These are phyloP conservation scores for Drosophila mettleri DNA, from an alignment of 2,888 invertebrate genomes.

Conservation along the genomic window DNA sequence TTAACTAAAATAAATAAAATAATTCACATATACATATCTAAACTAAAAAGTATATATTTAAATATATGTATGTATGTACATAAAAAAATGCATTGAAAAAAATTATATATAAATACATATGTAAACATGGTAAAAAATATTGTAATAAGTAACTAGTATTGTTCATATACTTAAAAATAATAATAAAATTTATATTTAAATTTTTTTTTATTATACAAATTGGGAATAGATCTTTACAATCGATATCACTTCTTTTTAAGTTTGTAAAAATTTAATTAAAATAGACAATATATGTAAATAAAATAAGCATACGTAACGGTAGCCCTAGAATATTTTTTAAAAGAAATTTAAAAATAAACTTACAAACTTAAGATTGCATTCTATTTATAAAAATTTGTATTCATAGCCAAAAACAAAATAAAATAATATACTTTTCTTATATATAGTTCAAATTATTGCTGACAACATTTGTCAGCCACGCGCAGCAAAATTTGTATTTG, in stretches of 20 bases:
- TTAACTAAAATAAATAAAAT: not conserved
- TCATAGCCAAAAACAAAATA: not conserved
- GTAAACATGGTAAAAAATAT: no score
- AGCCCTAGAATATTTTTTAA: not conserved
- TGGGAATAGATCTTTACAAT: no score
- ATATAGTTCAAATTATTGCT: constrained; percentile 36
- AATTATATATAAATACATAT: no score
- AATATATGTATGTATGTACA: no score
- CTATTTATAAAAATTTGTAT: not conserved
- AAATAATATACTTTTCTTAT: no score
- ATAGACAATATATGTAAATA: not conserved
- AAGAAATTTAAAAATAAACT: not conserved
- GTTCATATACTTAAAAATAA: no score
- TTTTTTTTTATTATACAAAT: no score
- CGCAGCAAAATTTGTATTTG: constrained; percentile 34
- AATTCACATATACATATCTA: no score
- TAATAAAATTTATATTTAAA: no score
- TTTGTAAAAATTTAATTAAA: not conserved
- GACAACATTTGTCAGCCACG: constrained; percentile 64
- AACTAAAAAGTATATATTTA: no score
- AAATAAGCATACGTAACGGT: constrained; percentile 52
- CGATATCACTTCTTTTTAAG: not conserved
- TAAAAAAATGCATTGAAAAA: no score
- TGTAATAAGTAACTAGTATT: no score
- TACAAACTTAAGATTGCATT: not conserved